A percentile compares a stretch with the other conserved stretches of the same genome.
Conservation (phyloP, 2,113 vertebrate species). For the Dunckerocampus dactyliophorus region DNA sequence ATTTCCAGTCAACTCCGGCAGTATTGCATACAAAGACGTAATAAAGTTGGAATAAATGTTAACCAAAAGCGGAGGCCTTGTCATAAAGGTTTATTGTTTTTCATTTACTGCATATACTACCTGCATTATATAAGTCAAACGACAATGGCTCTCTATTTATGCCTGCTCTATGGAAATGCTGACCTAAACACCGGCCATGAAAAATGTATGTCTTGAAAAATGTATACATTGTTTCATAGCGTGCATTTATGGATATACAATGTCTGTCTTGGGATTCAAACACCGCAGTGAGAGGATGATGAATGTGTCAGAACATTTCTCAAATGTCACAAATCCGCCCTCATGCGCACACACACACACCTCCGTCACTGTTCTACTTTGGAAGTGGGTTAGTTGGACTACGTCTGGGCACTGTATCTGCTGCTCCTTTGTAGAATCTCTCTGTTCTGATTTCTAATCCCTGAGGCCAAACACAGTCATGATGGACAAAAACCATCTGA, state of each 20-base stretch:
- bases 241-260: background rate
- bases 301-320: background rate
- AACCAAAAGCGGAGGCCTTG: constrained; percentile 2
- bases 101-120: constrained; percentile 6
- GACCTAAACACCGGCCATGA: background rate
- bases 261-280: background rate
- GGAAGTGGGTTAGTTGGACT: constrained; percentile 56
- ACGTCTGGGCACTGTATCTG: constrained; percentile 41
- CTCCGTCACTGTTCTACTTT: constrained; percentile 47
- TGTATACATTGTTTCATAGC: too few relatives aligned
- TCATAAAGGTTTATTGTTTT: constrained; percentile 4
- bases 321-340: constrained; percentile 5
- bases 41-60: background rate
- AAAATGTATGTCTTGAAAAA: too few relatives aligned
- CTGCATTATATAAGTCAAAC: background rate
- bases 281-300: background rate
- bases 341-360: constrained; percentile 5
- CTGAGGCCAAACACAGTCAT: constrained; percentile 40
- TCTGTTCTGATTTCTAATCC: constrained; percentile 53
- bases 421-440: constrained; percentile 56
- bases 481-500: constrained; percentile 65
- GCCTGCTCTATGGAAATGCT: constrained; percentile 1
- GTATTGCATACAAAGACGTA: background rate
- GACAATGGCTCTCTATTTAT: background rate
- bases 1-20: constrained; percentile 1